Base-by-base conservation (phyloP, 2,113 vertebrate species). In the Nycticryphes semicollaris region DNA sequence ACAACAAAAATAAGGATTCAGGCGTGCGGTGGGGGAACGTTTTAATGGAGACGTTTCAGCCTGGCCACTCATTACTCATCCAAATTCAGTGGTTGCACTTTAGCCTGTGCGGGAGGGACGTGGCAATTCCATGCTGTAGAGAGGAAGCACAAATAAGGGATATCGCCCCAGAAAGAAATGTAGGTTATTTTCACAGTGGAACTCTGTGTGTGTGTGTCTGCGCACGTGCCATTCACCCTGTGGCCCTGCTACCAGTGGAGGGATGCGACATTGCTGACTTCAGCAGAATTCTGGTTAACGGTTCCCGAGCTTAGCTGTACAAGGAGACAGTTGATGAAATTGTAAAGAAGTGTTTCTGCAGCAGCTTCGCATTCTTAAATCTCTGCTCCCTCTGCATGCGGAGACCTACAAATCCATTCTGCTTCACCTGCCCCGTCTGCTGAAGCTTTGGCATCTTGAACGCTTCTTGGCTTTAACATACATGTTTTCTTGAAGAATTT, bases 1-100 rank as follows among this genome's bases (percentile, higher is more conserved):
- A 50, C 90, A 84, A 70, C 31, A 84, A 14, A 10, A 17, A 51
- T 69, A 70, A 54, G 16, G 27, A 54, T 92, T 90, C 64, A 82
- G 79, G 41, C 2, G 0, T 45, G 77, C 45, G 87, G 53, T 79
- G 50, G n/a, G 82, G 63, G n/a, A 91, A 45, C n/a, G n/a, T 87
- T 90, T 95, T 60, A 76, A 57, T 79, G 89, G 73, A 96, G 84
- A 57, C 6, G 2, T 81, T 95, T 94, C 92, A 93, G 50, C 74
- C 74, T n/a, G 93, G 77, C 53, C 45, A 69, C 89, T 92, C 57
- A 82, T 94, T 92, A 89, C 47, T 90, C 91, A 94, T 89, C 84
- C 91, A 94, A 74, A 94, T 87, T 50, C 51, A 45, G 70, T 70
- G 90, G 66, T 67, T 92, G 69, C 16, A 5, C 54, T 79, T 62